Base-by-base conservation (phyloP, 2,797 vertebrate species). In the Morelia viridis region DNA sequence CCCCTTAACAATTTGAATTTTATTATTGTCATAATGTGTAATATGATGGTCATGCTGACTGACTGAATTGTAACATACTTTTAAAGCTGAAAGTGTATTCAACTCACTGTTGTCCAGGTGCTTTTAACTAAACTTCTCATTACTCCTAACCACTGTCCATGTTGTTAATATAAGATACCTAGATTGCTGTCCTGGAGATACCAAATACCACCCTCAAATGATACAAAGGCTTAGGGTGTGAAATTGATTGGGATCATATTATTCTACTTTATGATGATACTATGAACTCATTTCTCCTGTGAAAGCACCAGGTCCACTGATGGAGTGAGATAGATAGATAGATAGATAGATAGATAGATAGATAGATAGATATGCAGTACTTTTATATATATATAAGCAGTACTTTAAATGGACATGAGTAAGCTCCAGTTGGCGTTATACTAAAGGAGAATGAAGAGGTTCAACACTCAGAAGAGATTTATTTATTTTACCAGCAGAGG, bases 401-500 rank as follows among this genome's bases (percentile, higher is more conserved):
- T 53, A 53, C 50, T 53, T 53, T 53, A 53, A 53, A 53, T 53
- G 50, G 50, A 53, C 50, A 53, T 7, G 28, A 24, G 31, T 3
- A 12, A 53, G 22, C 15, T 11, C 22, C 3, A 19, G 6, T 24
- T 7, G n/a, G 12, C 5, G n/a, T 41, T 41, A 5, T 9, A 1
- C 89, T 41, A 87, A 61, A 6, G 10, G 62, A 56, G n/a, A 5
- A 22, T 46, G 1, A 56, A 90, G 56, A 93, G 94, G 88, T 24
- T 19, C 61, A 91, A 91, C 7, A 17, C 56, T 88, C 19, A 64
- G 89, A 87, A 61, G 35, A 53, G 7, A 53, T 53, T 53, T 53
- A 71, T 35, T 71, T 7, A 89, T 68, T 91, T 93, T 88, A 57
- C 22, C 35, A 65, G 87, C 5, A 86, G 28, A 90, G 88, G n/a